These are phyloP conservation scores for Acanthaster planci DNA, from an alignment of 35 echinoderm and acorn worm genomes.

Conservation along the genomic window DNA sequence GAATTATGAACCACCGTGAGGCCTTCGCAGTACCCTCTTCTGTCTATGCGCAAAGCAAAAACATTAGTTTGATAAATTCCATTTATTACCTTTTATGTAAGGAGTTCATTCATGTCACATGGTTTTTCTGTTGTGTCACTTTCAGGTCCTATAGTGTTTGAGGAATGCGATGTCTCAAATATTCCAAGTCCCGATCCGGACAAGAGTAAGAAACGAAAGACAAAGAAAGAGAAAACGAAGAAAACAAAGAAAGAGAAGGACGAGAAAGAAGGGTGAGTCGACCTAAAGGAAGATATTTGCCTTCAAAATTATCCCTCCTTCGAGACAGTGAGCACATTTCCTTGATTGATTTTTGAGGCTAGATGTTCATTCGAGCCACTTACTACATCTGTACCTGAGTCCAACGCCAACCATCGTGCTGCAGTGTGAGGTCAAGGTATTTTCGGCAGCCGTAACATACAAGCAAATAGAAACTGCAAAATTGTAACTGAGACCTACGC, in stretches of 20 bases:
- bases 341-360: no score
- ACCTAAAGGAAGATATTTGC: neutral
- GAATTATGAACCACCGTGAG: neutral
- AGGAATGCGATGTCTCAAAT: conserved; percentile 96
- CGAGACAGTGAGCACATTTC: no score
- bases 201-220: conserved; percentile 74
- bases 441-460: no score
- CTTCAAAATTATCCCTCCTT: no score
- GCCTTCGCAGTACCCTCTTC: neutral
- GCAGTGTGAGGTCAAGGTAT: no score
- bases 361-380: no score
- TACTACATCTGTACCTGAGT: no score
- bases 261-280: conserved; percentile 71
- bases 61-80: neutral
- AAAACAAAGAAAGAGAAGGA: conserved; percentile 79
- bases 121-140: no score
- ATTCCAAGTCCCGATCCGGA: conserved; percentile 87
- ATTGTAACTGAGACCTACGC: no score
- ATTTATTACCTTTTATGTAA: neutral
- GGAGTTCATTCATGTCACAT: no score
- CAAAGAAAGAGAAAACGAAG: conserved; percentile 74
- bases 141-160: conserved; percentile 85
- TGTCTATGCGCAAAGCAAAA: neutral
- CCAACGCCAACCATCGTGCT: no score
- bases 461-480: no score